These are phyloP conservation scores for Zhuqinia jingwanae DNA, from an alignment of 2,888 invertebrate genomes.

Conservation along the genomic window DNA sequence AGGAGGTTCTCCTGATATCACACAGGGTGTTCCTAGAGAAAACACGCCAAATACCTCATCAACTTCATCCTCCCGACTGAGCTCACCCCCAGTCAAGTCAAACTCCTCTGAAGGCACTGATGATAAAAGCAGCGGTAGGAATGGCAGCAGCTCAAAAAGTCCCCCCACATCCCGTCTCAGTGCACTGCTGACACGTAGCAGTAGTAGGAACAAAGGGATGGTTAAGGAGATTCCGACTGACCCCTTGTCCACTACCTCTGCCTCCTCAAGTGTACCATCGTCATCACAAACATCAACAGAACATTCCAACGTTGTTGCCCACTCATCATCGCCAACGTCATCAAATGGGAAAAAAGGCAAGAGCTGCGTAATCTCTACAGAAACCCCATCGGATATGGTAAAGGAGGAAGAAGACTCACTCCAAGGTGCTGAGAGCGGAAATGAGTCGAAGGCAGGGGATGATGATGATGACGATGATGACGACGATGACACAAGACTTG, in stretches of 20 bases:
- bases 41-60: not conserved
- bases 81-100: not conserved
- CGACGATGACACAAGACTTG: not conserved
- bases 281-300: not conserved
- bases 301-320: not conserved
- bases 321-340: not conserved
- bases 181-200: slow-evolving; percentile 25
- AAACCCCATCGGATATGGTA: not conserved
- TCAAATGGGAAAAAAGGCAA: not conserved
- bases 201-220: not conserved
- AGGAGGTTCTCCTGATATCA: slow-evolving; percentile 61
- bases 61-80: not conserved
- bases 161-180: slow-evolving; percentile 1
- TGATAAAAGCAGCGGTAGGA: not conserved
- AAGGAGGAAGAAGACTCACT: slow-evolving; percentile 21
- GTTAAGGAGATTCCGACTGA: not conserved
- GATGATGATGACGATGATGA: slow-evolving; percentile 3
- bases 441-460: slow-evolving; percentile 26
- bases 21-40: slow-evolving; percentile 49
- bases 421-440: not conserved
- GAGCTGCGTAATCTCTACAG: not conserved
- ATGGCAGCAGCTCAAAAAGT: slow-evolving; percentile 9
- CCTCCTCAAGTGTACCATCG: not conserved
- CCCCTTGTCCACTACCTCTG: not conserved
- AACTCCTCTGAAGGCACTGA: not conserved